Conservation (phyloP, 2,113 vertebrate species). For the Epinephelus lanceolatus region DNA sequence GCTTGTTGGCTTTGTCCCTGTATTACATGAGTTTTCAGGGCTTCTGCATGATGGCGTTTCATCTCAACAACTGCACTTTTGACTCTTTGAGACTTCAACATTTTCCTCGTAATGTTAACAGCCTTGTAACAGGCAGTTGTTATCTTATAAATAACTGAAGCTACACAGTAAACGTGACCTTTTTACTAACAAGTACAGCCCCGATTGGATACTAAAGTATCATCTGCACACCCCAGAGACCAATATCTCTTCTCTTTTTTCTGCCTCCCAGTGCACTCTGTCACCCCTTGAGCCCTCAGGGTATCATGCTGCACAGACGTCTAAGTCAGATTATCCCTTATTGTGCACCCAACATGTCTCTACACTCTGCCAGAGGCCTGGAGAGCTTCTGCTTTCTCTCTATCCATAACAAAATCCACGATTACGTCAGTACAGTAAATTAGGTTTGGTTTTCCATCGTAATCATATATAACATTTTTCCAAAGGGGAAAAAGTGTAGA, state of each 20-base stretch:
- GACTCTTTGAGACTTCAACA: constrained; percentile 14
- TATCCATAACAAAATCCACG: not conserved
- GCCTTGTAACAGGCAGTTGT: constrained; percentile 36
- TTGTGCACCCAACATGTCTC: constrained; percentile 71
- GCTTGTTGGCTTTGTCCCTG: not conserved
- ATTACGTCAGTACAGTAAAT: constrained; percentile 29
- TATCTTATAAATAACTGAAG: constrained; percentile 46
- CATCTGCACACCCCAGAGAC: constrained; percentile 50
- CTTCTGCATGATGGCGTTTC: not conserved
- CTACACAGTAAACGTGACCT: constrained; percentile 32
- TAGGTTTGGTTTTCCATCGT: constrained; percentile 1
- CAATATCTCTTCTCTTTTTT: constrained; percentile 37
- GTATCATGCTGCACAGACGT: constrained; percentile 65
- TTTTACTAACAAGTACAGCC: constrained; percentile 43
- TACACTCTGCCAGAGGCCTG: constrained; percentile 45
- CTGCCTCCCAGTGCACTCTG: constrained; percentile 63
- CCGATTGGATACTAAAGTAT: constrained; percentile 54
- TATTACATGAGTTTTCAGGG: not conserved
- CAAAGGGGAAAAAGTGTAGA: not conserved
- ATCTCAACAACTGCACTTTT: constrained; percentile 25
- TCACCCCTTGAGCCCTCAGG: constrained; percentile 72
- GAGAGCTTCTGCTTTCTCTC: constrained; percentile 54
- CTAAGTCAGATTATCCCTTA: constrained; percentile 70
- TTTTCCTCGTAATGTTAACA: constrained; percentile 52
- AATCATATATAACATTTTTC: constrained; percentile 7